Evolutionary conservation across 2,888 invertebrate species (phyloP).

Genomic region (Ernsta delagoae): DNA sequence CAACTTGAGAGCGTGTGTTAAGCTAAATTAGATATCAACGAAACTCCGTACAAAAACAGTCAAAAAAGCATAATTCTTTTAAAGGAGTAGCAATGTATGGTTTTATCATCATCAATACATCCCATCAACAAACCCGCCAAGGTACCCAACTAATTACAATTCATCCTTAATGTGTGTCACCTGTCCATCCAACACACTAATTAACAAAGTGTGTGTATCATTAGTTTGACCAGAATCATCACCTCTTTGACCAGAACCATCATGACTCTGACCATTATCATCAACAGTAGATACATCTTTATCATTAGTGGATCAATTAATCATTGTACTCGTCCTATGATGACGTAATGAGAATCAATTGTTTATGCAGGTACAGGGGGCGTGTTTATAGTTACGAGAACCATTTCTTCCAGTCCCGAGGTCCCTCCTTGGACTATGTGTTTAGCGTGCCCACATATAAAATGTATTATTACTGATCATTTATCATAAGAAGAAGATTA

Average conservation of each 20-base stretch:
- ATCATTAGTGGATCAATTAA: constrained; percentile 30
- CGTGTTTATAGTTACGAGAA: constrained; percentile 83
- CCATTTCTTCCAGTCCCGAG: constrained; percentile 83
- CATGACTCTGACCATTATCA: constrained; percentile 30
- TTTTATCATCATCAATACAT: not conserved
- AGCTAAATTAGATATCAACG: not conserved
- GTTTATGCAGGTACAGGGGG: constrained; percentile 83
- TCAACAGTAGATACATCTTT: constrained; percentile 40
- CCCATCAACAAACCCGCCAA: not conserved
- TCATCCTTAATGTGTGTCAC: constrained; percentile 19
- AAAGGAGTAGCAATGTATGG: not conserved
- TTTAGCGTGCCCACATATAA: constrained; percentile 82
- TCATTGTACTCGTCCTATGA: constrained; percentile 44
- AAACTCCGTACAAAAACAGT: not conserved
- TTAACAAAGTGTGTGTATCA: constrained; percentile 38
- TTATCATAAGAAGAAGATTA: constrained; percentile 48
- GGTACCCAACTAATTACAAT: constrained; percentile 21
- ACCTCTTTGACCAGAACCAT: constrained; percentile 22
- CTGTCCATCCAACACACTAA: constrained; percentile 3
- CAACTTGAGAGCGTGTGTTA: not conserved
- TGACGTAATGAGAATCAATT: constrained; percentile 62
- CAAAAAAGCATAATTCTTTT: not conserved
- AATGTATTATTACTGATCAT: constrained; percentile 79
- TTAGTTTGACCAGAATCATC: constrained; percentile 38
- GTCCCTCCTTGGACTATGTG: constrained; percentile 78